phyloP scores from a whole-genome alignment of 2,113 vertebrate species.

The Neopipo cinnamomea region DNA sequence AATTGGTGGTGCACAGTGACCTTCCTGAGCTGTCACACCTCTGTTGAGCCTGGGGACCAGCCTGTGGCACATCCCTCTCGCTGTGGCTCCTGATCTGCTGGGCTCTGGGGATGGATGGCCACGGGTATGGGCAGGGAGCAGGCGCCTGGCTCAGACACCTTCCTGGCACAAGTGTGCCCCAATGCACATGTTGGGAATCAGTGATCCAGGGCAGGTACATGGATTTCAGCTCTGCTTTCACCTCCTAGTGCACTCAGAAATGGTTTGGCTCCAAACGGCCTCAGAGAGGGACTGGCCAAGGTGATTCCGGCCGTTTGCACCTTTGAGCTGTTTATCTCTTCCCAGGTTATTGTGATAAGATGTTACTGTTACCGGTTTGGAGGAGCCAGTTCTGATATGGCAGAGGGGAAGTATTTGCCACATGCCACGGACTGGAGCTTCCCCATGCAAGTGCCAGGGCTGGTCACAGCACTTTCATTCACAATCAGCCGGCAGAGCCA shows the following conservation, averaged over 20 bases:
- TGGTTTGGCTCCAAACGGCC: neutral
- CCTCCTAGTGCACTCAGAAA: neutral
- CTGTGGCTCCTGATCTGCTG: neutral
- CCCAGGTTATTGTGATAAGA: neutral
- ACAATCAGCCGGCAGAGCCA: rapidly evolving
- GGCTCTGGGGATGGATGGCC: neutral
- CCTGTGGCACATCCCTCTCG: neutral
- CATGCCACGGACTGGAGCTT: rapidly evolving
- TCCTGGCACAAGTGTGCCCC: rapidly evolving
- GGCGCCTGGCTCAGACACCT: rapidly evolving
- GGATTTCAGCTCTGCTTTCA: neutral
- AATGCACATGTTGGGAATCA: rapidly evolving
- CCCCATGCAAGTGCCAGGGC: neutral
- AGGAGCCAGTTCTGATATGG: neutral
- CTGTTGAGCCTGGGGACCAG: neutral
- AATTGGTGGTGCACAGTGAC: neutral
- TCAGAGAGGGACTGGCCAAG: neutral
- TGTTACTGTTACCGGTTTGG: rapidly evolving
- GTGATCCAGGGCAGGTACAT: rapidly evolving
- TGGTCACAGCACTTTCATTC: neutral
- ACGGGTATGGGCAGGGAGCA: rapidly evolving
- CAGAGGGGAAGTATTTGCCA: neutral
- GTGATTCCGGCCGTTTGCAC: neutral
- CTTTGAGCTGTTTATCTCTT: neutral
- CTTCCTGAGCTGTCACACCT: neutral